Base-by-base conservation (phyloP, 92 coral and sea anemone species). In the Epizoanthus fatuus region DNA sequence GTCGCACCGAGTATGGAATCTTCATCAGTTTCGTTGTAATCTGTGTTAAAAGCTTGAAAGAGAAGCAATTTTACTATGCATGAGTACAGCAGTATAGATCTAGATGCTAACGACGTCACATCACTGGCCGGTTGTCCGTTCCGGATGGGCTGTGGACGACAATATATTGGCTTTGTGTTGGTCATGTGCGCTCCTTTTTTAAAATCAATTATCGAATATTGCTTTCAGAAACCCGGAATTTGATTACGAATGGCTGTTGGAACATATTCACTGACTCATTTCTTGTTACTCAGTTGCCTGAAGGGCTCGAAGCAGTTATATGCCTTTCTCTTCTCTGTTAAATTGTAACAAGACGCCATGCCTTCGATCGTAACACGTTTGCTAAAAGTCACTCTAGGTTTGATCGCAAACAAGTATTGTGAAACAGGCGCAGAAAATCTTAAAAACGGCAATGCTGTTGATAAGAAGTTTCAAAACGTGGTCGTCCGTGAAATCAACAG, bases 161-260 rank as follows among this genome's bases (percentile, higher is more conserved):
- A 39, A 60, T 42, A 45, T 77, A 77, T 77, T 77, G 69, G 55
- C 69, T n/a, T 42, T 2, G 7, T 40, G 16, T 39, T 17, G 52
- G 68, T 60, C 82, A 19, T 60, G 70, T 59, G 82, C 20, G 82
- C 82, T 39, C 53, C 68, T 77, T 58, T 77, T 20, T n/a, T n/a
- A n/a, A n/a, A 58, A 77, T 77, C 64, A 77, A 77, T 77, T 77
- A 60, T 69, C 69, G 60, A 77, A 42, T 77, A 77, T 77, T 39
- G 82, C 37, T 54, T 44, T 4, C n/a, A 62, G 54, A 55, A 32
- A 25, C 20, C 60, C 64, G 53, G 81, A 39, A 59, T 56, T 58
- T 42, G 42, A 39, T 35, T 20, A 16, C 25, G 10, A 49, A 42
- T 20, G 56, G 25, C 20, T 37, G 29, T n/a, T n/a, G 55, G 42